Evolutionary conservation across 2,113 vertebrate species (phyloP), one percentile per base, ranked within the genome.

Genomic region (Falcunculus frontatus): DNA sequence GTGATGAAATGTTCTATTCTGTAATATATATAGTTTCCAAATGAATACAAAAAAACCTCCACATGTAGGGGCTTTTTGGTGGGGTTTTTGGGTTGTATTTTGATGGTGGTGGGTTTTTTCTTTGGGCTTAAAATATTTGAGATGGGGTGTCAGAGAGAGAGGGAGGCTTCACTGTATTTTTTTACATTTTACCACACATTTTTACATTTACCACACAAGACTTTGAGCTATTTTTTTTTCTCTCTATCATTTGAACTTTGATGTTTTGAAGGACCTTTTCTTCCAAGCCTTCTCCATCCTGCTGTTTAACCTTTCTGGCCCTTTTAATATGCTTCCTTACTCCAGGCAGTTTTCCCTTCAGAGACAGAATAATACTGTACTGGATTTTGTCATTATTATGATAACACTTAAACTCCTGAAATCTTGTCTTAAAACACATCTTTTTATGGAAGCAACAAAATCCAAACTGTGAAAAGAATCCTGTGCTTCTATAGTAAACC

Each of bases 271-370:
- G 70, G n/a, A 52, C 37, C 20, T 84, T 88, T 89, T 65, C 50
- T 73, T 60, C 30, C 23, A 37, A 77, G 35, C 23, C 55, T 84
- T 84, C n/a, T 84, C 64, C 83, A 20, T 69, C 46, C 77, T 70
- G 68, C 84, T 86, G 53, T 79, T 92, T 90, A 92, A 84, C 80
- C 42, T 95, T 69, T 73, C 53, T 89, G 46, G 11, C 80, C 63
- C 55, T 70, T 81, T 77, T 57, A 87, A 74, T 80, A 84, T 1
- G 1, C 32, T 81, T 74, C 29, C 52, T 84, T 74, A 42, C 70
- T 89, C 47, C 44, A 53, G 68, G n/a, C 49, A 60, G 20, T 67
- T 87, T 89, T 33, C 9, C 17, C 18, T 84, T 89, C 56, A 81
- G 50, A 73, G 57, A 64, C 26, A n/a, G 44, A 81, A 42, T 41